Percentiles rank a stretch among this genome's conserved stretches.
phyloP scores from a whole-genome alignment of 1,140 invertebrate species.

The Pseudomyrmex cubaensis region DNA sequence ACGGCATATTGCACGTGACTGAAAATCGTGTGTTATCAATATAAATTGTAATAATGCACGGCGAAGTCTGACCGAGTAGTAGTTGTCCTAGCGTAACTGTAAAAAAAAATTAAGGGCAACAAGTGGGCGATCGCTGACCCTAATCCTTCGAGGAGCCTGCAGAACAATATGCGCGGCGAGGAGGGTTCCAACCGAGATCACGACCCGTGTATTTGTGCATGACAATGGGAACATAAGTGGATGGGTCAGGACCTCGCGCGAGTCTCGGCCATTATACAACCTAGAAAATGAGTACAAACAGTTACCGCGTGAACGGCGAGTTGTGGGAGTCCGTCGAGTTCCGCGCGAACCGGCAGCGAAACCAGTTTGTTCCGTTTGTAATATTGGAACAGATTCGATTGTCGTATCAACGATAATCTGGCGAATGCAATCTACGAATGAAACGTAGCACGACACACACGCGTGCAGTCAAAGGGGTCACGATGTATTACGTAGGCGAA shows the following conservation, averaged over 20 bases:
- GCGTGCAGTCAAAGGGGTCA: neutral
- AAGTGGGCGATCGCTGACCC: conserved; percentile 61
- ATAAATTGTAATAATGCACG: conserved; percentile 28
- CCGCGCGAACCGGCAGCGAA: neutral
- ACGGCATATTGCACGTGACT: neutral
- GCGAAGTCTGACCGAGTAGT: neutral
- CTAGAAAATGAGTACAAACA: conserved; percentile 60
- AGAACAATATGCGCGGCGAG: conserved; percentile 13
- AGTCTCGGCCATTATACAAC: conserved; percentile 69
- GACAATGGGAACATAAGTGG: conserved; percentile 63
- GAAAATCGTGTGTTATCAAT: neutral
- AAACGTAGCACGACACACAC: neutral
- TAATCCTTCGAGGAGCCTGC: conserved; percentile 38
- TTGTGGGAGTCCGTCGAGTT: conserved; percentile 27
- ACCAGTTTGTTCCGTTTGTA: conserved; percentile 46
- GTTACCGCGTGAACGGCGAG: conserved; percentile 9
- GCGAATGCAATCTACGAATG: conserved; percentile 28
- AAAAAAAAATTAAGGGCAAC: conserved; percentile 63
- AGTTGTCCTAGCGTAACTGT: neutral
- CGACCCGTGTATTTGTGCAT: conserved; percentile 63
- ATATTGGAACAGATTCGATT: conserved; percentile 48
- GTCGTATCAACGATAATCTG: conserved; percentile 9
- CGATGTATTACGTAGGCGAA: conserved; percentile 27
- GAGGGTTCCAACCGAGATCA: conserved; percentile 24
- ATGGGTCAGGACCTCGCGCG: conserved; percentile 70